Conservation (phyloP, 2,113 vertebrate species). For the Ibidorhyncha struthersii region DNA sequence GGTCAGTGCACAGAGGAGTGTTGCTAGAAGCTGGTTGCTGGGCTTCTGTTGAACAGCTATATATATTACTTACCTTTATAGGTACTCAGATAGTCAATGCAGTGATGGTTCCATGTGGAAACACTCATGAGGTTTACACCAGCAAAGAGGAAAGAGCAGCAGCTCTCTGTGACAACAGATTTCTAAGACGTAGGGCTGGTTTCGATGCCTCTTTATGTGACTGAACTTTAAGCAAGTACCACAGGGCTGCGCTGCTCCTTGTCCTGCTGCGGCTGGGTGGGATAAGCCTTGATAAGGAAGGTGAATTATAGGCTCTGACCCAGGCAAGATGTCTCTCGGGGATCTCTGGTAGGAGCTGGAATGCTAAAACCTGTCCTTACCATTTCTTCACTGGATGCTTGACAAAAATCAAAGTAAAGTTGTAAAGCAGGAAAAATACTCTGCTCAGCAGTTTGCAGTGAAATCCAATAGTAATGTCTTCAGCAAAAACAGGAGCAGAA, state of each 20-base stretch:
- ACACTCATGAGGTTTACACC: neutral
- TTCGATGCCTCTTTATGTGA: neutral
- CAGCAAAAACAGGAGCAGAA: neutral
- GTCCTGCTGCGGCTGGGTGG: neutral
- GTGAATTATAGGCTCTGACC: neutral
- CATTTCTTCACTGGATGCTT: neutral
- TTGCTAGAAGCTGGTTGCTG: neutral
- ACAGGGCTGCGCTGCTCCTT: accelerated
- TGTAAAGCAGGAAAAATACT: neutral
- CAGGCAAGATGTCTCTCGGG: neutral
- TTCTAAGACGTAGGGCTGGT: neutral
- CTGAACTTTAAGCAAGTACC: neutral
- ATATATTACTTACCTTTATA: neutral
- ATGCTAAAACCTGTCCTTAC: neutral
- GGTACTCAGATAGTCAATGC: neutral
- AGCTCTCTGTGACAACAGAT: neutral
- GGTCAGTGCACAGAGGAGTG: accelerated
- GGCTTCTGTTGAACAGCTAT: neutral
- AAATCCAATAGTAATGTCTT: neutral
- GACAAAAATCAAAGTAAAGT: neutral
- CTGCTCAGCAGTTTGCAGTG: neutral
- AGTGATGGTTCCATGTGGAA: neutral
- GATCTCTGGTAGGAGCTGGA: neutral
- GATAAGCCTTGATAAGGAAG: neutral
- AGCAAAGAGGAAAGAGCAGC: neutral